These are phyloP conservation scores for Drosophila buzzatii DNA, from an alignment of 2,888 invertebrate genomes.

Conservation along the genomic window DNA sequence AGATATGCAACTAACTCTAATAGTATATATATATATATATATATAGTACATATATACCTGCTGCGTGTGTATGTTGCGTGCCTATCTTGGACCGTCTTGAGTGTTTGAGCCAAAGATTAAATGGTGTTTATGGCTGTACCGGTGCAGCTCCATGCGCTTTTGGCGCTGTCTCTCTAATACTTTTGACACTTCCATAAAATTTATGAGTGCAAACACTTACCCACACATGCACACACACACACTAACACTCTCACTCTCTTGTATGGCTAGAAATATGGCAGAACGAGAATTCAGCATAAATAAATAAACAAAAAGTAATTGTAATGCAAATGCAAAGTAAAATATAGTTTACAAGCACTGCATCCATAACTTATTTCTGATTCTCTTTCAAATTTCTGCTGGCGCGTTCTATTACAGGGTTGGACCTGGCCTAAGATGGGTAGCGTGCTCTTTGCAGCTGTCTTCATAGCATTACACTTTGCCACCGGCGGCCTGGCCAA, in stretches of 20 bases:
- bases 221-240: slow-evolving; percentile 3
- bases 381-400: slow-evolving; percentile 19
- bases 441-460: slow-evolving; percentile 90
- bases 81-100: slow-evolving; percentile 52
- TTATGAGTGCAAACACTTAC: slow-evolving; percentile 53
- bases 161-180: slow-evolving; percentile 49
- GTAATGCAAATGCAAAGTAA: slow-evolving; percentile 32
- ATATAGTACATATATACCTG: slow-evolving; percentile 12
- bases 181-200: slow-evolving; percentile 77
- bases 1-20: slow-evolving; percentile 24
- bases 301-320: slow-evolving; percentile 22
- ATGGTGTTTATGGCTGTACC: slow-evolving; percentile 75
- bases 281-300: slow-evolving; percentile 3
- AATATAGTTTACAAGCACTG: slow-evolving; percentile 16
- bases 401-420: slow-evolving; percentile 87
- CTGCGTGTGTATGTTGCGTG: slow-evolving; percentile 9
- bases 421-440: slow-evolving; percentile 95
- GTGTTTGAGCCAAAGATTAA: slow-evolving; percentile 80
- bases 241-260: background rate
- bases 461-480: slow-evolving; percentile 91
- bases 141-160: slow-evolving; percentile 40
- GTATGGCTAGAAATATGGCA: slow-evolving; percentile 3
- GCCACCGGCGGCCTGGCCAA: slow-evolving; percentile 92
- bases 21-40: slow-evolving; percentile 6
- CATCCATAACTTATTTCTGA: slow-evolving; percentile 49